These are phyloP conservation scores for Accipiter virgatus DNA, from an alignment of 2,113 vertebrate genomes.

Conservation along the genomic window DNA sequence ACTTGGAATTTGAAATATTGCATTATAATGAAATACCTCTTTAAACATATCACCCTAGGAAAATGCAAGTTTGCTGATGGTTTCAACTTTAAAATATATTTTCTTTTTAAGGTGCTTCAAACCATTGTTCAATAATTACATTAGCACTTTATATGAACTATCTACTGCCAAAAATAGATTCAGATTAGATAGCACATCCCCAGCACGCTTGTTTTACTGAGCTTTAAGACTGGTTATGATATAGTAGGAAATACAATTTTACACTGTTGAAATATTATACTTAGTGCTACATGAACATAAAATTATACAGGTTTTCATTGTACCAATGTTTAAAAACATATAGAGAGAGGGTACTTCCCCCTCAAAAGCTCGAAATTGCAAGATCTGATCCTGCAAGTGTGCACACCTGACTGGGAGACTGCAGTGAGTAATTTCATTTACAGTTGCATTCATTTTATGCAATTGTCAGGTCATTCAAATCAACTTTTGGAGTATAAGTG, in stretches of 20 bases:
- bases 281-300: neutral
- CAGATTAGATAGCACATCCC: neutral
- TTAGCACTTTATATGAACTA: slow-evolving; percentile 5
- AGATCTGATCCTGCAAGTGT: neutral
- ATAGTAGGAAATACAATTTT: neutral
- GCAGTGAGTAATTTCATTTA: neutral
- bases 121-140: neutral
- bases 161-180: neutral
- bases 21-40: neutral
- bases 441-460: neutral
- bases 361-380: neutral
- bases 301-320: neutral
- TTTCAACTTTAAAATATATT: neutral
- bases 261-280: neutral
- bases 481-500: neutral
- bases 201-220: neutral
- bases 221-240: neutral
- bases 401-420: neutral
- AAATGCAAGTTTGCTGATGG: neutral
- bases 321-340: neutral
- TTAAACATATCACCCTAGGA: neutral
- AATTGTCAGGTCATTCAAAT: neutral
- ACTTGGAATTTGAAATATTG: neutral
- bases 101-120: slow-evolving; percentile 38
- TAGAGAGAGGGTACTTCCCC: neutral